phyloP scores from a whole-genome alignment of 2,797 vertebrate species.

The Rhabdomys pumilio region DNA sequence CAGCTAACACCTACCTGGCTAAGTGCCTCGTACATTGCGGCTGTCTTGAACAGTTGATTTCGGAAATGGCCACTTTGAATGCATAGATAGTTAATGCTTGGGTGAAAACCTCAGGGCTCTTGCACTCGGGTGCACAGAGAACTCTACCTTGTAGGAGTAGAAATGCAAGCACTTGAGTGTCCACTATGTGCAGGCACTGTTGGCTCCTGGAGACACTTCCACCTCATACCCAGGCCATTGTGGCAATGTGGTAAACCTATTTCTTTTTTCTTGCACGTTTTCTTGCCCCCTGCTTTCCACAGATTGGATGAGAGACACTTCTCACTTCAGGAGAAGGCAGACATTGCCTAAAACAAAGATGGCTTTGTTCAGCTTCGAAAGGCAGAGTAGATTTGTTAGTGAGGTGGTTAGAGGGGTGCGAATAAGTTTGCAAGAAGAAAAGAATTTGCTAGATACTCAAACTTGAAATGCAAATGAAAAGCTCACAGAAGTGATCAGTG shows the following conservation, averaged over 20 bases:
- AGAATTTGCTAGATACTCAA: constrained; percentile 33
- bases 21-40: not conserved
- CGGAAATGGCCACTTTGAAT: constrained; percentile 11
- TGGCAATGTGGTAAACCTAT: not conserved
- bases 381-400: constrained; percentile 10
- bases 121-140: not conserved
- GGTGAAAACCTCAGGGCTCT: not conserved
- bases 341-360: constrained; percentile 30
- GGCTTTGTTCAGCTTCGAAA: constrained; percentile 29
- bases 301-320: constrained; percentile 48
- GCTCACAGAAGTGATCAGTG: not conserved
- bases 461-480: not conserved
- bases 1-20: constrained; percentile 8
- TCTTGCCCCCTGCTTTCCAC: not conserved
- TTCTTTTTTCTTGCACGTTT: constrained; percentile 7
- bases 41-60: constrained; percentile 4
- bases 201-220: not conserved
- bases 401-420: not conserved
- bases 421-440: not conserved
- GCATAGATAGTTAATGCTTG: not conserved
- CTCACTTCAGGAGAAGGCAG: constrained; percentile 1
- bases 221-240: not conserved
- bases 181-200: not conserved
- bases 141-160: not conserved
- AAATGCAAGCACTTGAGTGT: not conserved